Evolutionary conservation across 2,888 invertebrate genomes (phyloP).

Genomic region (Cyaniris semiargus): DNA sequence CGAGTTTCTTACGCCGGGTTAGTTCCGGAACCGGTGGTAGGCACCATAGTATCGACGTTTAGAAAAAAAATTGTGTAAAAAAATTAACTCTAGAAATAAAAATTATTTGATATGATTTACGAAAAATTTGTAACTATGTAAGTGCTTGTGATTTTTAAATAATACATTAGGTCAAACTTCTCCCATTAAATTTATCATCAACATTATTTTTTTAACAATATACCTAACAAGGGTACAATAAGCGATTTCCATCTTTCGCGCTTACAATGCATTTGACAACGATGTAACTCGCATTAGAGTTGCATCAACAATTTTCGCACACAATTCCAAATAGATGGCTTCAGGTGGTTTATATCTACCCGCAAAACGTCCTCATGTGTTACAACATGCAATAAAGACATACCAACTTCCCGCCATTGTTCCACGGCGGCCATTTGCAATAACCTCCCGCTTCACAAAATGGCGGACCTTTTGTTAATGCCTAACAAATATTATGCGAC

Average conservation of each 20-base stretch:
- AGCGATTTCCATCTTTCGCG: background rate
- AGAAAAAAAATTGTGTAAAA: no score
- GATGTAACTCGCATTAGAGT: background rate
- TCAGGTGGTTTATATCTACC: slow-evolving; percentile 28
- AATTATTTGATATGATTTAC: no score
- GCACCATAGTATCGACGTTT: no score
- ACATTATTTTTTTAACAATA: no score
- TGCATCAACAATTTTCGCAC: slow-evolving; percentile 4
- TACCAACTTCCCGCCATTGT: slow-evolving; percentile 26
- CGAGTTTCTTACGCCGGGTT: no score
- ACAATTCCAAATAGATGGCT: slow-evolving; percentile 2
- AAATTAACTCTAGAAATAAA: no score
- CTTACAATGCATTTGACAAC: background rate
- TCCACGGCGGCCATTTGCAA: slow-evolving; percentile 14
- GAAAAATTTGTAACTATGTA: no score
- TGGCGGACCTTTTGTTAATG: slow-evolving; percentile 8
- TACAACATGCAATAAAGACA: slow-evolving; percentile 24
- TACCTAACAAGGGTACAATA: background rate
- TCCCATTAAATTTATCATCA: no score
- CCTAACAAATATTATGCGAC: slow-evolving; percentile 15
- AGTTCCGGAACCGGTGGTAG: no score
- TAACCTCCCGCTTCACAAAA: slow-evolving; percentile 13
- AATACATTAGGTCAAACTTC: no score
- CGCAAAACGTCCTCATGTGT: slow-evolving; percentile 26
- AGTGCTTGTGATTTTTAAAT: no score